Percentiles rank a stretch among this genome's conserved stretches.
These are phyloP conservation scores for Monopterus albus DNA, from an alignment of 2,113 vertebrate species.

Conservation along the genomic window DNA sequence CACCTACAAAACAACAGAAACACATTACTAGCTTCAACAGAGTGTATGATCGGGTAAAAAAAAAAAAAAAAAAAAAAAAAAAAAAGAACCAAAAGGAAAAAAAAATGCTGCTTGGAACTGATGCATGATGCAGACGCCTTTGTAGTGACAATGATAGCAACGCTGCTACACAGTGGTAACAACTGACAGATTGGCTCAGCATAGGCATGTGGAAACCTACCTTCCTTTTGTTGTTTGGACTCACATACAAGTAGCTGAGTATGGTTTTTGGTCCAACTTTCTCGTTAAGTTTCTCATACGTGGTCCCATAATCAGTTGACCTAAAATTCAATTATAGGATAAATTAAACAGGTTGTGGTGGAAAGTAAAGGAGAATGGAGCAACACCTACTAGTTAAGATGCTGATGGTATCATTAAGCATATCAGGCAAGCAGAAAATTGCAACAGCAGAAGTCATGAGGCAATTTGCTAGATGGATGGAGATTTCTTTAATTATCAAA, in stretches of 20 bases:
- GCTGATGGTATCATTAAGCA: slow-evolving; percentile 69
- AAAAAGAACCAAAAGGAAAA: too few species aligned
- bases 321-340: slow-evolving; percentile 86
- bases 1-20: slow-evolving; percentile 86
- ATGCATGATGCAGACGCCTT: slow-evolving; percentile 5
- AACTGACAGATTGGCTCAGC: not conserved
- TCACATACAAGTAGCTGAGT: slow-evolving; percentile 94
- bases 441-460: slow-evolving; percentile 65
- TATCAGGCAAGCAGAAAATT: slow-evolving; percentile 78
- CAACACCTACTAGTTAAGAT: slow-evolving; percentile 62
- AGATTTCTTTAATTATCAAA: slow-evolving; percentile 67
- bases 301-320: slow-evolving; percentile 96
- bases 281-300: slow-evolving; percentile 94
- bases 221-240: slow-evolving; percentile 95
- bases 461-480: slow-evolving; percentile 73
- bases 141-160: slow-evolving; percentile 25
- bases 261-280: slow-evolving; percentile 93
- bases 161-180: slow-evolving; percentile 7
- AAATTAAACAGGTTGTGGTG: slow-evolving; percentile 63
- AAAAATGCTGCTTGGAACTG: slow-evolving; percentile 11
- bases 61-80: too few species aligned
- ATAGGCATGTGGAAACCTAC: slow-evolving; percentile 74
- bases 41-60: too few species aligned
- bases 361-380: slow-evolving; percentile 30
- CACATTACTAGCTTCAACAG: slow-evolving; percentile 41